phyloP scores from a whole-genome alignment of 2,888 invertebrate genomes.

The Ashinkailepas kermadecensis region DNA sequence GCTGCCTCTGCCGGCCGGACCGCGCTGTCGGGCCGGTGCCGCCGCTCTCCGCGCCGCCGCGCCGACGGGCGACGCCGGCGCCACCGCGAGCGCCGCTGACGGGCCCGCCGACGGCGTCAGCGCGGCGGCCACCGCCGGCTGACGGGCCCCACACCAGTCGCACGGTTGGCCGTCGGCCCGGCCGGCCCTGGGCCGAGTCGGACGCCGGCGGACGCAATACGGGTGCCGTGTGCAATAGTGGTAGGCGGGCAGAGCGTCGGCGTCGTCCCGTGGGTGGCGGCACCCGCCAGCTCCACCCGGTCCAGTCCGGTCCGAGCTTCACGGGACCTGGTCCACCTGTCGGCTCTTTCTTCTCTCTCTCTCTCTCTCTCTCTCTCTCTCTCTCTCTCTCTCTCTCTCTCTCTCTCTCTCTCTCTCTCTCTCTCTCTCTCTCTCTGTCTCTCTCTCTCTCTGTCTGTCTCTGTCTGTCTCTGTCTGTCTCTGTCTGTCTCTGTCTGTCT shows the following conservation, averaged over 20 bases:
- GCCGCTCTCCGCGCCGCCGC: neutral
- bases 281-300: neutral
- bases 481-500: slow-evolving; percentile 5
- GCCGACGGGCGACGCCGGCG: neutral
- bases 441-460: too few relatives aligned
- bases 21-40: neutral
- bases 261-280: neutral
- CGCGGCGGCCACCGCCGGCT: neutral
- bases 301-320: neutral
- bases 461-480: too few relatives aligned
- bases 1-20: too few relatives aligned
- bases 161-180: neutral
- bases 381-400: too few relatives aligned
- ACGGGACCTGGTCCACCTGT: neutral
- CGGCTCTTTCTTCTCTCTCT: too few relatives aligned
- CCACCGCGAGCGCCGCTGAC: neutral
- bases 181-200: neutral
- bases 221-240: slow-evolving; percentile 2
- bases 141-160: neutral
- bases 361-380: too few relatives aligned
- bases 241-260: neutral
- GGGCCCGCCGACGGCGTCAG: neutral
- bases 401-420: neutral
- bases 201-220: neutral
- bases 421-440: neutral